Base-by-base conservation (phyloP, 2,113 vertebrate species). In the Toxotes chatareus region DNA sequence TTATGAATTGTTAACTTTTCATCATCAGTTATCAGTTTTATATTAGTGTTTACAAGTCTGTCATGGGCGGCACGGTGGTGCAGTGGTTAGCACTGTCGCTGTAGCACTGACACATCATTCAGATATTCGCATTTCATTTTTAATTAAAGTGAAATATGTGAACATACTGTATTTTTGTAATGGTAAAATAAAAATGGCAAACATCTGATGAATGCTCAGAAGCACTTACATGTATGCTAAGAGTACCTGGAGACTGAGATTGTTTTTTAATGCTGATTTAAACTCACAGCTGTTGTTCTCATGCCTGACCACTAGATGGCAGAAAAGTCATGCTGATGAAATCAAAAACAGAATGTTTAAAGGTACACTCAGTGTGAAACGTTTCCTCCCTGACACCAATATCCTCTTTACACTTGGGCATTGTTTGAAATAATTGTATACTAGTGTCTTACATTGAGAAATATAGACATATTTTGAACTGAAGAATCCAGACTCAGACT, bases 231-330 rank as follows among this genome's bases (percentile, higher is more conserved):
- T 13, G n/a, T 13, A 11, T 27, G 0, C 21, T 11, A 1, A 42
- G 21, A 44, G 38, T n/a, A 23, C 4, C 0, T 46, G 23, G 63
- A 27, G 5, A 21, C 16, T n/a, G n/a, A 17, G 1, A 0, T 27
- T 44, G 31, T 31, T 12, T 11, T 36, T 12, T 1, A 19, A 67
- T 7, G 9, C 6, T 1, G 1, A 1, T 16, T 5, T 12, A 11
- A 7, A 21, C 0, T 4, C 2, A 10, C 0, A 1, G 34, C 9
- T 79, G 74, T 53, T 55, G 12, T 86, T 83, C 40, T 38, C 32
- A 1, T 9, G 17, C 1, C 23, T 53, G 16, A 66, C 90, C 94
- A 81, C 86, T 85, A 80, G 92, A 87, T 62, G 31, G 90, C 88
- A 91, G 88, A 59, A 91, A 78, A 80, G 86, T 70, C 66, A 49